Evolutionary conservation across 2,888 invertebrate species (phyloP), one percentile per base, ranked within the genome.

Genomic region (Nomada hirtipes): DNA sequence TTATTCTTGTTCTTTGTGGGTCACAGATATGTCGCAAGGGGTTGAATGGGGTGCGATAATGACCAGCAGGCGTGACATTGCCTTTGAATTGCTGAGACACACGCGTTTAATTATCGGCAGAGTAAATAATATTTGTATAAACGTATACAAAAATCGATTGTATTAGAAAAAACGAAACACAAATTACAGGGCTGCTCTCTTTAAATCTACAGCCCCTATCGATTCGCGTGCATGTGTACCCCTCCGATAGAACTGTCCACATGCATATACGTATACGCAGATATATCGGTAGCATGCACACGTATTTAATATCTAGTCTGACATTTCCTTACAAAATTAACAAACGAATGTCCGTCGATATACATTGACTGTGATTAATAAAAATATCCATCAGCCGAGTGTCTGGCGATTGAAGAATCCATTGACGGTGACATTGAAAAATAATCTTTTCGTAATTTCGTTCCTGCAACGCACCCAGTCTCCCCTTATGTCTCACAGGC

Each of bases 171-270:
- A 4, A 11, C 7, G 15, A 23, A 20, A 23, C 11, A n/a, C 10
- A 64, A 47, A 18, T 26, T 26, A 9, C 59, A 36, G 59, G 29
- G 18, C 10, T 2, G n/a, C 11, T 23, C n/a, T n/a, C 15, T 15
- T 23, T 20, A 53, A 53, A 10, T 59, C n/a, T 70, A 20, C 59
- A 10, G 20, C 47, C 20, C 20, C 47, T 60, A 60, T 60, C 60
- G 60, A 70, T 70, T 60, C n/a, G 15, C 60, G 70, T 59, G 60
- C 70, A 60, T 59, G 18, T 60, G 47, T 70, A 70, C 29, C 11
- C 9, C 29, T 20, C 13, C 29, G n/a, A 15, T 20, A 60, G 44
- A 50, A 70, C 47, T 70, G 50, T 36, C 50, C 60, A 50, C 69
- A 70, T 47, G 4, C 47, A 47, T 59, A 26, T 26, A 29, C 44